Evolutionary conservation across 2,113 vertebrate genomes (phyloP), one percentile per base, ranked within the genome.

Genomic region (Chaetodon auriga): DNA sequence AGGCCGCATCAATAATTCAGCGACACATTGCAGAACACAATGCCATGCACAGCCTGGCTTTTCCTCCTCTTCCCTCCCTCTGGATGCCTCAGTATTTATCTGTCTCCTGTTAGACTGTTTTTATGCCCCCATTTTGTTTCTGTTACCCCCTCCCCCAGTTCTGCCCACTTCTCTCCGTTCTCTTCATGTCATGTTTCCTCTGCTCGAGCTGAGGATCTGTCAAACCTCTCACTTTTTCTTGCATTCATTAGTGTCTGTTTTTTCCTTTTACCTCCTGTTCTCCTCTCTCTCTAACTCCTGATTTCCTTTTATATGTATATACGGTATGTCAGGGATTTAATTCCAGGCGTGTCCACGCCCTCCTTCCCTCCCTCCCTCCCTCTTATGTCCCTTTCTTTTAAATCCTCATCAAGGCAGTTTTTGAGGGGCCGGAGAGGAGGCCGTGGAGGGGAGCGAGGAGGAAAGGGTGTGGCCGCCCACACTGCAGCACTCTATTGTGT

Each of bases 1-100:
- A 91, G 78, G 82, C 65, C 71, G 35, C 84, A 91, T 94, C 84
- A 95, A 94, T 94, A 91, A 94, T 95, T 93, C 82, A 95, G 71
- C 77, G 11, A 53, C 66, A 89, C 89, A 89, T 81, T 69, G 90
- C 82, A n/a, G 90, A 88, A 83, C 80, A 82, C 85, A 70, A 77
- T 75, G 53, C 78, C 18, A 51, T 73, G 38, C 74, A 72, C 75
- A 66, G 65, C 65, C 23, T 19, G 11, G 64, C 62, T 21, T 63
- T 78, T 61, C 46, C 75, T 83, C 55, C n/a, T 65, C n/a, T 65
- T 65, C 13, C 53, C 57, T 75, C 81, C 46, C 77, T 54, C n/a
- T 7, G 48, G 69, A 71, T 75, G 71, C 75, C 45, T 60, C 45
- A 21, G 25, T 53, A 53, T 85, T 84, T 80, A 62, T 86, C 57